Evolutionary conservation across 2,113 vertebrate genomes (phyloP).

Genomic region (Limnothrissa miodon): DNA sequence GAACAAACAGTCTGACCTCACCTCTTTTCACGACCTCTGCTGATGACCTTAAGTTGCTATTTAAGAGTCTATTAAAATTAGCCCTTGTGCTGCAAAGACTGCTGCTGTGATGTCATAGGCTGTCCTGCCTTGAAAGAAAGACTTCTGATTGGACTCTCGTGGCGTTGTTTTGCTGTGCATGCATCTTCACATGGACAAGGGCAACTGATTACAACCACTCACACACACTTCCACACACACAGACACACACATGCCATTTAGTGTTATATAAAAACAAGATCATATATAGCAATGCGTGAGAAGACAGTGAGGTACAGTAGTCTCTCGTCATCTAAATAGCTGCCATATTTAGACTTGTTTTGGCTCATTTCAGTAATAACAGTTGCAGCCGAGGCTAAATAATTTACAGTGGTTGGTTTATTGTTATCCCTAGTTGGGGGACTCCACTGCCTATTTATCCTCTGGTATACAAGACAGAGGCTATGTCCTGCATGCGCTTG

Average conservation of each 20-base stretch:
- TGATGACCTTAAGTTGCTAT: constrained; percentile 6
- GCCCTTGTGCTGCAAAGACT: not conserved
- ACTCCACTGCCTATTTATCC: not conserved
- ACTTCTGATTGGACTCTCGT: not conserved
- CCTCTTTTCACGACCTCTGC: constrained; percentile 13
- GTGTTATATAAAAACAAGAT: not conserved
- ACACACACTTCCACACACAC: constrained; percentile 1
- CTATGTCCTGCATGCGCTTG: not conserved
- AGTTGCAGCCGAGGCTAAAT: not conserved
- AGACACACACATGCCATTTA: not conserved
- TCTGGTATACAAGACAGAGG: not conserved
- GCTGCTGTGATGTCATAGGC: not conserved
- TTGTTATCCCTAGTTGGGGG: not conserved
- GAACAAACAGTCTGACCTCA: constrained; percentile 2
- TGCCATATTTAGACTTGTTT: no score
- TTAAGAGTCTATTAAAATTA: constrained; percentile 15
- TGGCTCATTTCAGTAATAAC: not conserved
- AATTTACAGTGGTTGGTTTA: not conserved
- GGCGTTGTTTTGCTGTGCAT: not conserved
- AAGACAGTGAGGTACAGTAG: not conserved
- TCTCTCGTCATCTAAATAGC: not conserved
- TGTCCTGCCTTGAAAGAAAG: not conserved
- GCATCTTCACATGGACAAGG: constrained; percentile 10
- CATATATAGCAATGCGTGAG: not conserved
- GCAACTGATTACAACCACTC: constrained; percentile 12